A percentile compares a stretch with the other conserved stretches of the same genome.
Evolutionary conservation across 2,888 invertebrate genomes (phyloP).

Genomic region (Leptothorax acervorum): DNA sequence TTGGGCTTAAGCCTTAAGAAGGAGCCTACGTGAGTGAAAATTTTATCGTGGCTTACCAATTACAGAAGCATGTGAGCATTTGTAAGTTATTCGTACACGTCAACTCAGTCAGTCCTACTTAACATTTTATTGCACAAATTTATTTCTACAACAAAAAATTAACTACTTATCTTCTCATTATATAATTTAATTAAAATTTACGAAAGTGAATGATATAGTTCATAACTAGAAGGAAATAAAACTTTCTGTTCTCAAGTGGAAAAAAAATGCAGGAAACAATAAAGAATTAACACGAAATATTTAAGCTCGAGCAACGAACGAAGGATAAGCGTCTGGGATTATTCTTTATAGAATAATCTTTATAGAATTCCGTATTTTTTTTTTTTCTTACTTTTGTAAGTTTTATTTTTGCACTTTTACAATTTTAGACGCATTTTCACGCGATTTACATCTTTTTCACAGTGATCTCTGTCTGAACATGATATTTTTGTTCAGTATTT

Average conservation of each 20-base stretch:
- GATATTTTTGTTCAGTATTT: neutral
- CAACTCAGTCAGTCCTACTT: neutral
- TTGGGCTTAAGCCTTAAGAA: constrained; percentile 6
- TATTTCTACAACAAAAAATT: neutral
- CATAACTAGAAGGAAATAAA: neutral
- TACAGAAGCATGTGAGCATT: constrained; percentile 22
- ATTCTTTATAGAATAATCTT: neutral
- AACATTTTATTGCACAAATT: neutral
- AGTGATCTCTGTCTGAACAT: neutral
- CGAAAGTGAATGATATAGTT: neutral
- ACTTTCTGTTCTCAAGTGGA: neutral
- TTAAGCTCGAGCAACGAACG: neutral
- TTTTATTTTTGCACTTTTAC: neutral
- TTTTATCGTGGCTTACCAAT: constrained; percentile 44
- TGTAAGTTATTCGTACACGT: neutral
- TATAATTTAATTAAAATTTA: neutral
- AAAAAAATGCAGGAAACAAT: neutral
- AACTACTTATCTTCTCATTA: neutral
- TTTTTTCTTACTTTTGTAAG: neutral
- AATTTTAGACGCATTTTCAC: neutral
- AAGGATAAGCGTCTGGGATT: neutral
- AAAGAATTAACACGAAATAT: too few relatives aligned
- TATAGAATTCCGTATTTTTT: neutral
- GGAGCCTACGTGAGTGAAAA: constrained; percentile 25
- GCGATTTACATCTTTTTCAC: neutral